phyloP scores from a whole-genome alignment of 2,113 vertebrate species.

The Myanophis thanlyinensis region DNA sequence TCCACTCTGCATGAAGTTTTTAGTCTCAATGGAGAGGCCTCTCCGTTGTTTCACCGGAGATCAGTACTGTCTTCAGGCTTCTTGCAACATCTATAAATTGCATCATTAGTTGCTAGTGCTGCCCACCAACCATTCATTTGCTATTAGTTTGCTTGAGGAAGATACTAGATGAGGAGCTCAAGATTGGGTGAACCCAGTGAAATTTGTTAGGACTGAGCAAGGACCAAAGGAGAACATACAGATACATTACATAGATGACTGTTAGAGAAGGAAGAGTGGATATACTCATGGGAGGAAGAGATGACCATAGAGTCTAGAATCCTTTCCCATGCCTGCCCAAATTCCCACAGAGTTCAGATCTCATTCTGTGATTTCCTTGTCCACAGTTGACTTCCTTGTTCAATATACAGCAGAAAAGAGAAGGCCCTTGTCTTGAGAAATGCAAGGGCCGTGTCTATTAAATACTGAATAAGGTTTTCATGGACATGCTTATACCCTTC shows the following conservation, averaged over 20 bases:
- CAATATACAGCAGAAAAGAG: not conserved
- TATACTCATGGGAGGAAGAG: not conserved
- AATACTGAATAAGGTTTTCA: slow-evolving; percentile 1
- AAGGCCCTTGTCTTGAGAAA: not conserved
- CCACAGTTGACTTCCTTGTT: too few relatives aligned
- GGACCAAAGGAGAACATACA: not conserved
- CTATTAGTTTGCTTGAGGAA: not conserved
- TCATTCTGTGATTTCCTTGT: not conserved
- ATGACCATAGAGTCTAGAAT: not conserved
- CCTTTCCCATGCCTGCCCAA: not conserved
- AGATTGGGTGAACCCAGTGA: not conserved
- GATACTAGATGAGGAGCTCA: not conserved
- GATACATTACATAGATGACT: not conserved
- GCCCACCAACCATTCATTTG: not conserved
- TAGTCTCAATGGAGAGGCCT: not conserved
- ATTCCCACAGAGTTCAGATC: not conserved
- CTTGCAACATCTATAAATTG: not conserved
- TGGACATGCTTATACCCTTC: not conserved
- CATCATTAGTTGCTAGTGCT: not conserved
- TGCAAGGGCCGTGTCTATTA: not conserved
- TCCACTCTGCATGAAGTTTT: not conserved
- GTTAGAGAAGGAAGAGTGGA: not conserved
- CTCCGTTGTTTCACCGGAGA: not conserved
- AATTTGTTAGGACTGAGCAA: not conserved
- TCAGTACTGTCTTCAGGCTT: not conserved